Base-by-base conservation (phyloP, 2,888 invertebrate species). In the Sphaerophoria taeniata region DNA sequence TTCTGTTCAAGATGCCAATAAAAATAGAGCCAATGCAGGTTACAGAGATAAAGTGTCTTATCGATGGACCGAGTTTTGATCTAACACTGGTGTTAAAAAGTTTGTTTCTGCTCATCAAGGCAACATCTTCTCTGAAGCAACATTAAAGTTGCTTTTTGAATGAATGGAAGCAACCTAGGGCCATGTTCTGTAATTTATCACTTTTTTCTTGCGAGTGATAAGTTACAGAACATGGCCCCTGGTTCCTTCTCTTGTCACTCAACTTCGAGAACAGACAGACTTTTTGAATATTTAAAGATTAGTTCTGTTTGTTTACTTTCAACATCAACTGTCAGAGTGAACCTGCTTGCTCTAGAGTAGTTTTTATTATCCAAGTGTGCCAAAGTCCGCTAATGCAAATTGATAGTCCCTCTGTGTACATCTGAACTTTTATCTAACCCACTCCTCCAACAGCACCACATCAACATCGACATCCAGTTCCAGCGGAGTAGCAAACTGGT, bases 341-440 rank as follows among this genome's bases (percentile, higher is more conserved):
- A 24, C 53, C 56, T 63, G 74, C 34, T 69, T 79, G 34, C 56
- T 33, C n/a, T 49, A 11, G 14, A 74, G 47, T 74, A 36, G 70
- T 74, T 74, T 51, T 39, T 39, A 45, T 70, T 43, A 45, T 70
- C 34, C 79, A 79, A 84, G 83, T 84, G 79, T 84, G 74, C 83
- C 79, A 84, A 71, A 79, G 63, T 60, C 74, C 65, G 65, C 79
- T 79, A 79, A 78, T 79, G 83, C 74, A 84, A 84, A 84, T 84
- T 74, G 79, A 84, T 84, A 79, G 79, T 71, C 65, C 53, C 70
- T 63, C 69, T 51, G 49, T 16, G 61, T 53, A 55, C 72, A 72
- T 49, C 77, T 82, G 67, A 82, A 76, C 78, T 78, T 63, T 73
- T 69, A 73, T 56, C 36, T 51, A 61, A 51, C 69, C 82, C 56